phyloP scores from a whole-genome alignment of 2,797 vertebrate genomes.

The Clarias fuscus region DNA sequence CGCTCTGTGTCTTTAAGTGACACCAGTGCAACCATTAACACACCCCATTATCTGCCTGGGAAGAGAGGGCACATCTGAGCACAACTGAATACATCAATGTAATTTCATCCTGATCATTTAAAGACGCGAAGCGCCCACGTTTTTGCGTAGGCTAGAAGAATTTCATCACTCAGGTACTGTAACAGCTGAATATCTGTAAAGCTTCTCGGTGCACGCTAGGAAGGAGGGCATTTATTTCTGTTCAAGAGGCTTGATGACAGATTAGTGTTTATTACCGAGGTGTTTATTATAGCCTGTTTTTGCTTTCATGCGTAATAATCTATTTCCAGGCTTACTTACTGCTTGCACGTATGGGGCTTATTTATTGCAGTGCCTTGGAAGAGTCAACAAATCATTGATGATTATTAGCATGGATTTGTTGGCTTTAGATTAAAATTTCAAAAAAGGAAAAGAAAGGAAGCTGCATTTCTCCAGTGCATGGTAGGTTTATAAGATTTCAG shows the following conservation, averaged over 20 bases:
- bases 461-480: neutral
- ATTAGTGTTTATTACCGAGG: neutral
- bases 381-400: neutral
- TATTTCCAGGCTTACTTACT: neutral
- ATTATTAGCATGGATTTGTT: neutral
- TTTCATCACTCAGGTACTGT: constrained; percentile 61
- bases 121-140: constrained; percentile 40
- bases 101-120: constrained; percentile 53
- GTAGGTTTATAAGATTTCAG: neutral
- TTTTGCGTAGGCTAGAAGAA: constrained; percentile 32
- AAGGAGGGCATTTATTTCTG: neutral
- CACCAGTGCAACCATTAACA: constrained; percentile 72
- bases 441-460: neutral
- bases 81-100: constrained; percentile 59
- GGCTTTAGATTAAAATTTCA: neutral
- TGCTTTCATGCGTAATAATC: neutral
- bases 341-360: neutral
- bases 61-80: constrained; percentile 63
- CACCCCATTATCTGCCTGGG: constrained; percentile 66
- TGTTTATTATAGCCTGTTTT: neutral
- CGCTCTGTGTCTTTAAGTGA: constrained; percentile 70
- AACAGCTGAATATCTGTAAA: constrained; percentile 46
- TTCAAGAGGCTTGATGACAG: neutral
- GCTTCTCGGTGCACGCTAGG: neutral
- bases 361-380: neutral